phyloP scores from a whole-genome alignment of 1,140 invertebrate genomes.

The Cyrtorhinus lividipennis region DNA sequence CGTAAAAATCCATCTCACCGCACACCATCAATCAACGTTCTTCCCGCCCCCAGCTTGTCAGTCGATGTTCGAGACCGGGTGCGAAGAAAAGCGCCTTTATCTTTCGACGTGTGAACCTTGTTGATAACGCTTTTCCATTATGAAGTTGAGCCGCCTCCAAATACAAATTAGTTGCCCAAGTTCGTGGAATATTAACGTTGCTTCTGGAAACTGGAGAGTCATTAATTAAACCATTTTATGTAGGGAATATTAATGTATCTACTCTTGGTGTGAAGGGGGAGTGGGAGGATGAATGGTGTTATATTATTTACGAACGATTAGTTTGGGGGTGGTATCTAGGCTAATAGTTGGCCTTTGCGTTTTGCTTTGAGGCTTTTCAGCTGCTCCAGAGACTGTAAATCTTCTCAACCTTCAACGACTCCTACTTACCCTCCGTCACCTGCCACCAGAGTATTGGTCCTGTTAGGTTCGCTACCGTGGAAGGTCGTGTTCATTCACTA shows the following conservation, averaged over 20 bases:
- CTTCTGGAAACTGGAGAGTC: neutral
- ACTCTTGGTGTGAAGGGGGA: neutral
- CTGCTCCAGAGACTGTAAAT: neutral
- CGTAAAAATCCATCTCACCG: too few species aligned
- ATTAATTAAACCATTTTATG: constrained; percentile 7
- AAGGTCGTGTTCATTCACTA: too few species aligned
- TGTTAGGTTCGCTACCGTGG: too few species aligned
- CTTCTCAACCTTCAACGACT: neutral
- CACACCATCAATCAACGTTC: too few species aligned
- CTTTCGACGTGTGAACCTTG: too few species aligned
- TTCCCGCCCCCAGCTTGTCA: too few species aligned
- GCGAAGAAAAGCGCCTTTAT: too few species aligned
- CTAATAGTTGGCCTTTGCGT: neutral
- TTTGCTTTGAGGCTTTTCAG: neutral
- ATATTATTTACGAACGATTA: constrained; percentile 10
- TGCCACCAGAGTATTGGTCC: too few species aligned
- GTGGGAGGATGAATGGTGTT: constrained; percentile 1
- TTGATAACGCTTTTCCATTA: neutral
- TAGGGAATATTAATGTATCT: constrained; percentile 1
- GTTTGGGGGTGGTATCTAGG: neutral
- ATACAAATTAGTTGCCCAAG: constrained; percentile 1
- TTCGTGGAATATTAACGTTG: neutral
- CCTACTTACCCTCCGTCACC: neutral
- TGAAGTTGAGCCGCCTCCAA: neutral
- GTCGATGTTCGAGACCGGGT: too few species aligned